A percentile compares a stretch with the other conserved stretches of the same genome.
phyloP scores from a whole-genome alignment of 2,797 vertebrate species.

The Chiloscyllium punctatum region DNA sequence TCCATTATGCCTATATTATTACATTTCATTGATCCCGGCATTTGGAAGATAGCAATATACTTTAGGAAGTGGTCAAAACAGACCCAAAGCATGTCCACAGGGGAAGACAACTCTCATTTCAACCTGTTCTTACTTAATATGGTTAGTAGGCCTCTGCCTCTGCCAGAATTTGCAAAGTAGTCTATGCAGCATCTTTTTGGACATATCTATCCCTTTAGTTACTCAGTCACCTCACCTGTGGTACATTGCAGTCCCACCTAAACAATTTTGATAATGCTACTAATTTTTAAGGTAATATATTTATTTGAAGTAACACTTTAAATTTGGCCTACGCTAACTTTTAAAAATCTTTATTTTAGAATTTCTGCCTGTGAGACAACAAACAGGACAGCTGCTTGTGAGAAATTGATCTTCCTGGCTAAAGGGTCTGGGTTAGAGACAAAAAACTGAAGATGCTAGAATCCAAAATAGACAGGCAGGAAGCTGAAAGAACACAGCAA shows the following conservation, averaged over 20 bases:
- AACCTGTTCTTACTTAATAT: background rate
- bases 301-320: too few relatives aligned
- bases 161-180: background rate
- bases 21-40: background rate
- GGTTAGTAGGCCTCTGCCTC: background rate
- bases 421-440: too few relatives aligned
- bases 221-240: background rate
- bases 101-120: background rate
- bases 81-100: background rate
- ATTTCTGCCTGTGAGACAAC: too few relatives aligned
- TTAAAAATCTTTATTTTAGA: too few relatives aligned
- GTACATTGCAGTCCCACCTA: background rate
- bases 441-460: too few relatives aligned
- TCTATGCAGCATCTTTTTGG: background rate
- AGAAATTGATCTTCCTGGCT: too few relatives aligned
- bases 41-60: background rate
- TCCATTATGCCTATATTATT: background rate
- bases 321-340: too few relatives aligned
- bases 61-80: background rate
- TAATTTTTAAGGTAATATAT: too few relatives aligned
- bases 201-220: background rate
- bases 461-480: too few relatives aligned
- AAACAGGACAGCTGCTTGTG: too few relatives aligned
- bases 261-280: too few relatives aligned
- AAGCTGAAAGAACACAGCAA: too few relatives aligned